phyloP scores from a whole-genome alignment of 2,888 invertebrate genomes.

The Lycophotia porphyrea region DNA sequence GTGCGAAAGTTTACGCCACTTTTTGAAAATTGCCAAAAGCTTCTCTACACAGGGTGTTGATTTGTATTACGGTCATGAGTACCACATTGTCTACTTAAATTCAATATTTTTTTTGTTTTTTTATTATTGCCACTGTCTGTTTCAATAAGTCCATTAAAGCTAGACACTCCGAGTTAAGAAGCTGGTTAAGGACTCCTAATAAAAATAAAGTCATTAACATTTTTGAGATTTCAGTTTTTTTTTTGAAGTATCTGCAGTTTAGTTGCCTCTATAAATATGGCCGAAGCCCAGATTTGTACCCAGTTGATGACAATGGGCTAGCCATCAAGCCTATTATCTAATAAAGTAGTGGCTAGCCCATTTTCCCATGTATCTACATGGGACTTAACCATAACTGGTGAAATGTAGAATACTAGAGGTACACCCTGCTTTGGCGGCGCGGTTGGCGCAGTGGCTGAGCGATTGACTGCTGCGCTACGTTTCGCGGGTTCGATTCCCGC shows the following conservation, averaged over 20 bases:
- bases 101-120: background rate
- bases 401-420: background rate
- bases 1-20: conserved; percentile 27
- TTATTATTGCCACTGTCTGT: background rate
- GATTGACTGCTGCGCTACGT: too few relatives aligned
- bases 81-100: background rate
- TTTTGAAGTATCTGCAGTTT: background rate
- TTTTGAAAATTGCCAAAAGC: conserved; percentile 32
- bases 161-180: background rate
- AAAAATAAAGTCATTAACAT: background rate
- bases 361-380: too few relatives aligned
- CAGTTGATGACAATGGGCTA: background rate
- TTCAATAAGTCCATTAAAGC: background rate
- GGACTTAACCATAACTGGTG: background rate
- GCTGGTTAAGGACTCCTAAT: background rate
- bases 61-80: conserved; percentile 2
- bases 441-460: too few relatives aligned
- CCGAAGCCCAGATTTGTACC: background rate
- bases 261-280: background rate
- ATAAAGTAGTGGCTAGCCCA: too few relatives aligned
- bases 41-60: background rate
- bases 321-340: background rate
- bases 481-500: too few relatives aligned
- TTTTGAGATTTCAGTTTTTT: background rate
- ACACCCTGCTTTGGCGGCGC: too few relatives aligned